Evolutionary conservation across 2,888 invertebrate species (phyloP), one percentile per base, ranked within the genome.

Genomic region (Agrotis puta): DNA sequence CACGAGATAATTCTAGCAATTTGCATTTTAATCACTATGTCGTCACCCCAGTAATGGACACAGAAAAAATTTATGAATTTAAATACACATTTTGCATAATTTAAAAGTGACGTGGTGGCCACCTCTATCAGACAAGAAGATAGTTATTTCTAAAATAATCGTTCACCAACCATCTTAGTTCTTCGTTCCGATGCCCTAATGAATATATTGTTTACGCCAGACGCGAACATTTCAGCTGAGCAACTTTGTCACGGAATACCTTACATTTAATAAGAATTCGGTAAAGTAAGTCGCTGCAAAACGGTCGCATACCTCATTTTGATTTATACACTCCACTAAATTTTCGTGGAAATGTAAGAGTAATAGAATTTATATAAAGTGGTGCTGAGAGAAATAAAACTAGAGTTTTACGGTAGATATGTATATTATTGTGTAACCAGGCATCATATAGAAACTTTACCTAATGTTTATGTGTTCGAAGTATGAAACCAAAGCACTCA

Each of bases 1-100:
- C 71, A 74, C 47, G 24, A 85, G 74, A 86, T 80, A 61, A 85
- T 82, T 86, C 75, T 65, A 80, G 59, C 65, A 83, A 85, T 85
- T 85, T 85, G 72, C 87, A 85, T 85, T 87, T 90, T 89, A 88
- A 89, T 86, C 82, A 82, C 84, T 68, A 65, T 81, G 81, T 83
- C 81, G 64, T 57, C 77, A 84, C 72, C 75, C 78, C 51, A 59
- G 74, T 83, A 80, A 85, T 85, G 79, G 73, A 75, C 63, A 70
- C 65, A 80, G 77, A 79, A 79, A 84, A 88, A 86, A 85, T 68
- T 48, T 82, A 85, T 89, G 82, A 88, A 88, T 87, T 85, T 86
- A 76, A 84, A 87, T 85, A 74, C 69, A 69, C 65, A 81, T 75
- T 86, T 83, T 84, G 83, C 83, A 83, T 86, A 85, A 83, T 81